These are phyloP conservation scores for Beris morrisii DNA, from an alignment of 2,888 invertebrate genomes.

Conservation along the genomic window DNA sequence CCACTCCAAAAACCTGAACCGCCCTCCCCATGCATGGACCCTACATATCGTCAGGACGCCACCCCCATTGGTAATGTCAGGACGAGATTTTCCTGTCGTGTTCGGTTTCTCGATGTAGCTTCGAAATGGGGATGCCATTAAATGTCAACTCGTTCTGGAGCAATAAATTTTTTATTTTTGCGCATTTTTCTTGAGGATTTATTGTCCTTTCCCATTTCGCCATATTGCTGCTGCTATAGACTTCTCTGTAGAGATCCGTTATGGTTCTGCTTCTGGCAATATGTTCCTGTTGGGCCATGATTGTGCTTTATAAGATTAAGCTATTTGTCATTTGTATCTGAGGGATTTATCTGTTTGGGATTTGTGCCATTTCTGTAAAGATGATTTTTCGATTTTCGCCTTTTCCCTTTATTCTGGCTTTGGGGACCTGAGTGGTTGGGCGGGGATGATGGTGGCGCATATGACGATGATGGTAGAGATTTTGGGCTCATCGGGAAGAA, in stretches of 20 bases:
- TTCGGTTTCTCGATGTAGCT: constrained; percentile 11
- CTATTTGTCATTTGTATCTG: constrained; percentile 36
- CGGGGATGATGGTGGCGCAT: no score
- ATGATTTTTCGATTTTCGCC: constrained; percentile 30
- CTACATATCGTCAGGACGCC: neutral
- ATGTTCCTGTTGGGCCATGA: constrained; percentile 17
- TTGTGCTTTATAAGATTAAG: constrained; percentile 34
- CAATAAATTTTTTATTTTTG: constrained; percentile 36
- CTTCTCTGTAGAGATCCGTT: neutral
- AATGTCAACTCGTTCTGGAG: constrained; percentile 33
- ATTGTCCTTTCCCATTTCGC: constrained; percentile 31
- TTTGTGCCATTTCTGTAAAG: constrained; percentile 31
- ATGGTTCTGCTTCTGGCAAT: neutral
- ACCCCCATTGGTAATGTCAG: neutral
- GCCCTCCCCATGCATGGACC: no score
- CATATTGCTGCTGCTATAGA: constrained; percentile 11
- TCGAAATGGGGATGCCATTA: constrained; percentile 25
- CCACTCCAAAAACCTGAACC: no score
- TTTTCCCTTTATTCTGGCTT: neutral
- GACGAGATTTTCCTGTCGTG: constrained; percentile 27
- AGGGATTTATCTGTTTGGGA: constrained; percentile 35
- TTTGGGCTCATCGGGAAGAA: no score
- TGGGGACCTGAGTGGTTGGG: neutral
- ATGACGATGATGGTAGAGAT: no score
- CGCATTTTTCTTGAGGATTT: constrained; percentile 34